Percentiles rank a stretch among this genome's conserved stretches.
Conservation (phyloP, 2,888 invertebrate genomes). For the Eurytoma adleriae region DNA sequence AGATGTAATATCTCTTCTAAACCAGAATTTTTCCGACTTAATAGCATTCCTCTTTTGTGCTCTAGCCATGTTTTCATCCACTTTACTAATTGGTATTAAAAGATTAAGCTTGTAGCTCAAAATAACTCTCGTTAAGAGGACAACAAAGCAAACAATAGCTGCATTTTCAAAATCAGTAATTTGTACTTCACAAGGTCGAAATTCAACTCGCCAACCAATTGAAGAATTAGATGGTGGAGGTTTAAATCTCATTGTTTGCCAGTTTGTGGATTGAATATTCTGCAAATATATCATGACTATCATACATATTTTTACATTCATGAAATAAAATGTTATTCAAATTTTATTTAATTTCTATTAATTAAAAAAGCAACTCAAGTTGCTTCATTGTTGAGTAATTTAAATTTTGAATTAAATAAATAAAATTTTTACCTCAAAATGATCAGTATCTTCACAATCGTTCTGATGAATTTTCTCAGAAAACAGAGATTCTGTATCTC, state of each 20-base stretch:
- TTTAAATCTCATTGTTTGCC: conserved; percentile 99
- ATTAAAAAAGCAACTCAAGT: neutral
- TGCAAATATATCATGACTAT: conserved; percentile 70
- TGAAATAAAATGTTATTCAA: neutral
- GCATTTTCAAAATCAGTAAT: conserved; percentile 99
- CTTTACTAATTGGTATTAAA: conserved; percentile 97
- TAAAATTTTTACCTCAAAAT: conserved; percentile 89
- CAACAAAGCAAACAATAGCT: conserved; percentile 98
- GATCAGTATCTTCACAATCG: conserved; percentile 95
- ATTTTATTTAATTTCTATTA: neutral
- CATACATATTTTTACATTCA: conserved; percentile 1
- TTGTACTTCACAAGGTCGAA: conserved; percentile 98
- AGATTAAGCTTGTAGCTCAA: conserved; percentile 97
- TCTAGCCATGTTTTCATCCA: conserved; percentile 97
- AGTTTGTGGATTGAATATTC: conserved; percentile 99
- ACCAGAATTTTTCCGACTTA: conserved; percentile 92
- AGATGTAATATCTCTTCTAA: conserved; percentile 87
- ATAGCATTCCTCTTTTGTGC: conserved; percentile 96
- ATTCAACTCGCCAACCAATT: conserved; percentile 99
- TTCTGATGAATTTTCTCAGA: conserved; percentile 96
- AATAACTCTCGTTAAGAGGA: conserved; percentile 96
- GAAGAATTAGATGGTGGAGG: conserved; percentile 96
- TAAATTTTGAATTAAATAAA: neutral
- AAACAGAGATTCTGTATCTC: conserved; percentile 97
- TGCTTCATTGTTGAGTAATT: conserved; percentile 3